These are phyloP conservation scores for Sebastes matsubarae DNA, from an alignment of 2,797 vertebrate genomes.

Conservation along the genomic window DNA sequence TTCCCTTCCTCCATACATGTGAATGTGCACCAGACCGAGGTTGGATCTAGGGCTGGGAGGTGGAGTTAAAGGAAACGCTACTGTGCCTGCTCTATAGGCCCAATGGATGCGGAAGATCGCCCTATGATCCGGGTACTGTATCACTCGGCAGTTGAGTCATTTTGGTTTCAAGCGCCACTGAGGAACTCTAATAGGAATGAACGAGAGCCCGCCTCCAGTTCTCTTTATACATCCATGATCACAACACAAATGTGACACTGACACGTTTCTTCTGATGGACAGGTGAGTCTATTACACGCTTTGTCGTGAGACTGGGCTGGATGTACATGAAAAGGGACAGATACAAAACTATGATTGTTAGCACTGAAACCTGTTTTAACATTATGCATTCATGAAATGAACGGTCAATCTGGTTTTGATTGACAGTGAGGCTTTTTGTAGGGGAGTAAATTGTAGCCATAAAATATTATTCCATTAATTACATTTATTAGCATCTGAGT, in stretches of 20 bases:
- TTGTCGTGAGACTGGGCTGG: background rate
- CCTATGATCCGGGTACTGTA: background rate
- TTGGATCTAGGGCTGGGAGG: too few species aligned
- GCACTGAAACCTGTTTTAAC: background rate
- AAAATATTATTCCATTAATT: background rate
- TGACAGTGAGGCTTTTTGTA: background rate
- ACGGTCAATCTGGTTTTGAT: background rate
- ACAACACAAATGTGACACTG: background rate
- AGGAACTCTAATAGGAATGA: background rate
- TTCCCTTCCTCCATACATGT: too few species aligned
- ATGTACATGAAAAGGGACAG: background rate
- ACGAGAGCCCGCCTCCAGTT: background rate
- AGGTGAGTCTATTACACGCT: background rate
- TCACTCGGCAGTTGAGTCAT: too few species aligned
- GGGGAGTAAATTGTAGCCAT: background rate
- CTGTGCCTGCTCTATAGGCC: too few species aligned
- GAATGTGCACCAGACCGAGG: too few species aligned
- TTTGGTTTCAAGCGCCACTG: background rate
- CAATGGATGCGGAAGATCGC: background rate
- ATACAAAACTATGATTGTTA: background rate
- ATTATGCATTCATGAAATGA: background rate
- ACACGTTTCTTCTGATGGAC: background rate
- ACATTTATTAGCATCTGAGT: background rate
- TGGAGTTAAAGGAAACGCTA: too few species aligned
- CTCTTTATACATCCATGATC: background rate